Conservation (phyloP, 2,113 vertebrate species). For the Toxotes jaculatrix region DNA sequence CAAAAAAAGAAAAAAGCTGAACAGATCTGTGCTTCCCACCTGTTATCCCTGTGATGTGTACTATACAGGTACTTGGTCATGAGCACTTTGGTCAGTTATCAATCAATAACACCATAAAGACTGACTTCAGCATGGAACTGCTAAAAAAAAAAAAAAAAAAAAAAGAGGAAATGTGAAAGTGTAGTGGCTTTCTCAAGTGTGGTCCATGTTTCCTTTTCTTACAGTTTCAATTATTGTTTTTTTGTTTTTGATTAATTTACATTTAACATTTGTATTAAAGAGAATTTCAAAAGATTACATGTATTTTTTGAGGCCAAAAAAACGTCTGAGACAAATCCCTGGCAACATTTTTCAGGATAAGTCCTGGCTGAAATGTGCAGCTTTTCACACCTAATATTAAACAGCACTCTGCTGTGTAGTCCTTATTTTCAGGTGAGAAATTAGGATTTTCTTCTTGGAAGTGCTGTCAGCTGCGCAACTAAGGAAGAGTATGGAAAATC, state of each 20-base stretch:
- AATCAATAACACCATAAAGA: constrained; percentile 25
- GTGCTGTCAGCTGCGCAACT: not conserved
- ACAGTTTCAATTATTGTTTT: not conserved
- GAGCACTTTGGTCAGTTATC: constrained; percentile 49
- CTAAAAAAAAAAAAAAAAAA: not conserved
- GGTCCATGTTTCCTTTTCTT: not conserved
- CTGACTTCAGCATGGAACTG: not conserved
- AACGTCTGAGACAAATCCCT: not conserved
- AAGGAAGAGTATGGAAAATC: not conserved
- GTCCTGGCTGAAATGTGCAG: constrained; percentile 2
- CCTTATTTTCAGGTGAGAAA: constrained; percentile 5
- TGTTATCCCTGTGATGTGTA: not conserved
- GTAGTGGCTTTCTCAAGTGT: constrained; percentile 15
- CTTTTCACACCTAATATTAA: not conserved
- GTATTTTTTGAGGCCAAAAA: not conserved
- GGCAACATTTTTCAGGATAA: not conserved
- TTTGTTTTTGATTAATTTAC: not conserved
- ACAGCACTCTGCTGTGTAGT: not conserved
- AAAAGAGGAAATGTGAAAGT: not conserved
- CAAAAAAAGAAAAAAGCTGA: not conserved
- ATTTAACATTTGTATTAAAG: not conserved
- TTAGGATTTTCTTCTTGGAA: not conserved
- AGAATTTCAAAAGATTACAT: not conserved
- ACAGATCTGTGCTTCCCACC: not conserved
- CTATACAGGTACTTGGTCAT: constrained; percentile 36